Base-by-base conservation (phyloP, 2,888 invertebrate genomes). In the Zonitis immaculata region DNA sequence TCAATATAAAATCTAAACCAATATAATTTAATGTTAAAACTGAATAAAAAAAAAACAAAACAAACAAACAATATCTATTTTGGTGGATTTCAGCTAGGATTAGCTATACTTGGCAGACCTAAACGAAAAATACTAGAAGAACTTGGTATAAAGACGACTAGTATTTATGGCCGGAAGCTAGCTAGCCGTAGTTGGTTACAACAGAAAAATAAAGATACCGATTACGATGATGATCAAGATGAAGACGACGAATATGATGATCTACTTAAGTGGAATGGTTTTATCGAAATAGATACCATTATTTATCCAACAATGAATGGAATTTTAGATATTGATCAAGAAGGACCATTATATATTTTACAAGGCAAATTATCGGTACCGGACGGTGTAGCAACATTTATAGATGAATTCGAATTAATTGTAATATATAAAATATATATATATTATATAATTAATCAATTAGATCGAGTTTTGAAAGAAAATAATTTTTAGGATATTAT, bases 291-390 rank as follows among this genome's bases (percentile, higher is more conserved):
- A 49, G 82, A 84, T 65, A 75, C 80, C 3, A 65, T 82, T 5
- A 69, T 79, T 28, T 83, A 82, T 74, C 81, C 82, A 1, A 81
- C 82, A 6, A 78, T 85, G 48, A 76, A 76, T 47, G 82, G 80
- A 26, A 76, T 77, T 28, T 68, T 81, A 14, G 81, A 81, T 68
- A 75, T 83, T 57, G 81, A 81, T 60, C 79, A 82, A 66, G 76
- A 78, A 63, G 78, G 76, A 43, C 75, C 78, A 39, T 56, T 69
- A 42, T 82, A 78, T 65, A 72, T 78, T 42, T 59, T 80, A 32
- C 68, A 75, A 44, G 79, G 78, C 3, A 77, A 76, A 62, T 62
- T 85, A 12, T 72, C 74, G 35, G 66, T 84, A 49, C 82, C 84
- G 1, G 76, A 77, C 47, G 83, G 84, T 42, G 74, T 73, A 14